Percentiles rank a stretch among this genome's conserved stretches.
Conservation (phyloP, 1,140 invertebrate genomes). For the Eumaeus atala region DNA sequence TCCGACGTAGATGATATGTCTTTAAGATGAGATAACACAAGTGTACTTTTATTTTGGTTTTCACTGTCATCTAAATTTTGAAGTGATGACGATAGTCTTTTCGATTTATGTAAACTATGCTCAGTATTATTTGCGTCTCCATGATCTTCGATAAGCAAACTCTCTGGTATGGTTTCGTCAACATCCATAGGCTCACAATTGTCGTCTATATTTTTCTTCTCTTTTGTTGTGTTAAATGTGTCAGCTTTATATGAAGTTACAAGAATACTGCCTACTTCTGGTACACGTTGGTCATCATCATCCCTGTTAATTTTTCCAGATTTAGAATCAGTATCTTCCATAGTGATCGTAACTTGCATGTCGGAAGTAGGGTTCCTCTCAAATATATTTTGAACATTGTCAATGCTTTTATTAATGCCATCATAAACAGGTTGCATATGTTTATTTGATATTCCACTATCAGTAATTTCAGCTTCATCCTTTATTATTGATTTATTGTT, state of each 20-base stretch:
- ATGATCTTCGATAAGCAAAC: conserved; percentile 23
- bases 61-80: conserved; percentile 33
- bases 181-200: conserved; percentile 61
- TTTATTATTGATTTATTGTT: conserved; percentile 12
- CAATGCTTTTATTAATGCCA: conserved; percentile 14
- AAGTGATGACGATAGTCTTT: conserved; percentile 29
- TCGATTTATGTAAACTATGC: conserved; percentile 21
- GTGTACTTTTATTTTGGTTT: conserved; percentile 51
- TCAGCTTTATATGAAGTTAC: conserved; percentile 10
- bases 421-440: background rate
- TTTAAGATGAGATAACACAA: conserved; percentile 53
- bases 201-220: conserved; percentile 24
- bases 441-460: conserved; percentile 8
- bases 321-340: conserved; percentile 53
- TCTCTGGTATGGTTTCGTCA: conserved; percentile 53
- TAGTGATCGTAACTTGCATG: conserved; percentile 33
- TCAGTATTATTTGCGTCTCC: conserved; percentile 13
- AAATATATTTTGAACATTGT: conserved; percentile 29
- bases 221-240: conserved; percentile 15
- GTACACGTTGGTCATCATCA: conserved; percentile 51
- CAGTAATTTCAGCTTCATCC: conserved; percentile 13
- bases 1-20: conserved; percentile 33
- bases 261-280: conserved; percentile 31
- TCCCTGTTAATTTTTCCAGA: conserved; percentile 23
- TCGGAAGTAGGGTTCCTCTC: conserved; percentile 26